Evolutionary conservation across 2,797 vertebrate genomes (phyloP).

Genomic region (Tragelaphus eurycerus): DNA sequence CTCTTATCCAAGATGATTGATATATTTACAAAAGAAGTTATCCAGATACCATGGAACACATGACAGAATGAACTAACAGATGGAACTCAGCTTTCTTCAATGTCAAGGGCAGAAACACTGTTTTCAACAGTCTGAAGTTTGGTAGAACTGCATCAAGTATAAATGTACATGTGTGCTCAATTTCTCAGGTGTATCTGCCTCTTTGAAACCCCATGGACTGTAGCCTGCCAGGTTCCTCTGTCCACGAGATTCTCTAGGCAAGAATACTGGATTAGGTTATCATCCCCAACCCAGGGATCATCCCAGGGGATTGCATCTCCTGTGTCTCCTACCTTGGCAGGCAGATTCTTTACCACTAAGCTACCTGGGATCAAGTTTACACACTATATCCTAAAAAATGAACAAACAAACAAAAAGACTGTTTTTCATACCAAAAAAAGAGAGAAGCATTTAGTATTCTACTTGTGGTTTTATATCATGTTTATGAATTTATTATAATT

Average conservation of each 20-base stretch:
- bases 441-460: not conserved
- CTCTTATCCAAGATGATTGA: not conserved
- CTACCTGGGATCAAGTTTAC: not conserved
- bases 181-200: not conserved
- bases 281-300: not conserved
- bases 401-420: not conserved
- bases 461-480: not conserved
- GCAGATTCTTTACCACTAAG: not conserved
- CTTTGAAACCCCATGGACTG: not conserved
- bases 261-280: not conserved
- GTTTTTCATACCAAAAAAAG: not conserved
- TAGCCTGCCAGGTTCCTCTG: not conserved
- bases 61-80: not conserved
- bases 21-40: not conserved
- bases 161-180: not conserved
- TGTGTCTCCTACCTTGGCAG: not conserved
- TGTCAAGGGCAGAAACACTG: not conserved
- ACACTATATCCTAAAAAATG: not conserved
- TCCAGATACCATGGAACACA: not conserved
- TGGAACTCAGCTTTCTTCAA: not conserved
- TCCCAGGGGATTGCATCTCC: not conserved
- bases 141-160: not conserved
- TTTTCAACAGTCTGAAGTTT: not conserved
- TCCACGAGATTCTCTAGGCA: not conserved
- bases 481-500: not conserved